Evolutionary conservation across 1,140 invertebrate species (phyloP).

Genomic region (Drosophila kanapiae): DNA sequence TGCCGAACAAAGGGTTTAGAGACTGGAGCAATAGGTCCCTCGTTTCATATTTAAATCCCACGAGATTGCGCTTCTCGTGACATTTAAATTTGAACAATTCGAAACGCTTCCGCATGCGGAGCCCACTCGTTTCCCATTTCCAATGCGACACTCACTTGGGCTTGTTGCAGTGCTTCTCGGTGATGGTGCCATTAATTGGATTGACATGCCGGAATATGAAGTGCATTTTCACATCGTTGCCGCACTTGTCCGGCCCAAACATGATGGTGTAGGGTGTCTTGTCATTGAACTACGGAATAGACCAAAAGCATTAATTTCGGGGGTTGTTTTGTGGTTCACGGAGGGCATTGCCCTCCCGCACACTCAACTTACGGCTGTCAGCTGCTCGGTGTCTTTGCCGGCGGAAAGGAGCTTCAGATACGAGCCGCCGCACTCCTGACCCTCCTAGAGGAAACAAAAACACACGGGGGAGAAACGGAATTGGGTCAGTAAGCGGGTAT

Average conservation of each 20-base stretch:
- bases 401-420: constrained; percentile 97
- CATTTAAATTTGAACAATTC: constrained; percentile 7
- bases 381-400: constrained; percentile 89
- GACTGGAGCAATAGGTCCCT: neutral
- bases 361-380: constrained; percentile 86
- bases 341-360: constrained; percentile 22
- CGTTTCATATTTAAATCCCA: neutral
- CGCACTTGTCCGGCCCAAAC: constrained; percentile 99
- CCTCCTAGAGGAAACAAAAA: constrained; percentile 87
- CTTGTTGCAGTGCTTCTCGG: constrained; percentile 97
- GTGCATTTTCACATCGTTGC: constrained; percentile 97
- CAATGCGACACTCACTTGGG: constrained; percentile 87
- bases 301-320: constrained; percentile 16
- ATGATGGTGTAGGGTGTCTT: constrained; percentile 99
- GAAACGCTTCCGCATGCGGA: constrained; percentile 3
- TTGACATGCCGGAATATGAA: constrained; percentile 99
- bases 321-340: constrained; percentile 28
- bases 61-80: neutral
- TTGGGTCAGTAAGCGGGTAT: constrained; percentile 66
- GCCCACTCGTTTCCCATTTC: constrained; percentile 1
- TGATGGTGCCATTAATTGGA: constrained; percentile 94
- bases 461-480: constrained; percentile 26
- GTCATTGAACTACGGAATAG: constrained; percentile 91
- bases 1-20: neutral
- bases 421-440: constrained; percentile 99